Evolutionary conservation across 2,888 invertebrate species (phyloP).

Genomic region (Acleris cristana): DNA sequence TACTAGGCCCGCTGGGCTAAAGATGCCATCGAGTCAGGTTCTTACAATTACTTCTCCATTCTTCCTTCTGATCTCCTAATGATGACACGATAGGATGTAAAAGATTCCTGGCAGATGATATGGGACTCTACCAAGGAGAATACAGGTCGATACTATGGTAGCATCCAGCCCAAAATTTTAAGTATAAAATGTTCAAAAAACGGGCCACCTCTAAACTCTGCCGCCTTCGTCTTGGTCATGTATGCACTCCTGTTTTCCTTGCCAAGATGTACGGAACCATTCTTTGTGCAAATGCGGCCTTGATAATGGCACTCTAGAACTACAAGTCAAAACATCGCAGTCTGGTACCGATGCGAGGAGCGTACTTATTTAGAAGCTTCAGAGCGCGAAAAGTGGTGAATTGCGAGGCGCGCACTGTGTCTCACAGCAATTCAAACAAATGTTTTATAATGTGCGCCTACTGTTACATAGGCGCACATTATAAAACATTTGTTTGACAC

Average conservation of each 20-base stretch:
- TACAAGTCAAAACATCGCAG: too few relatives aligned
- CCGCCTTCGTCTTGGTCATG: constrained; percentile 34
- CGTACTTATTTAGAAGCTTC: too few relatives aligned
- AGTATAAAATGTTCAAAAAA: constrained; percentile 1
- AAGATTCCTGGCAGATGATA: neutral
- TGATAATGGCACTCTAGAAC: constrained; percentile 23
- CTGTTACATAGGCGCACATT: too few relatives aligned
- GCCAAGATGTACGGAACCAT: constrained; percentile 31
- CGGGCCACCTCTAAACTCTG: constrained; percentile 23
- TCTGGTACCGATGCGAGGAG: too few relatives aligned
- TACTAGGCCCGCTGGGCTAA: too few relatives aligned
- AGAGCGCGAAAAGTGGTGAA: too few relatives aligned
- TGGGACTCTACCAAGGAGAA: neutral
- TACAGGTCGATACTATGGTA: neutral
- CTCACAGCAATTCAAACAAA: too few relatives aligned
- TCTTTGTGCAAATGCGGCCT: constrained; percentile 41
- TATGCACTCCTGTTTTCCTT: constrained; percentile 35
- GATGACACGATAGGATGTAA: neutral
- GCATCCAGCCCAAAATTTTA: constrained; percentile 2
- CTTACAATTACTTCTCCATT: neutral
- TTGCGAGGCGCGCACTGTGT: too few relatives aligned
- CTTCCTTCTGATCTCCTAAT: neutral
- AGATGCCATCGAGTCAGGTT: neutral
- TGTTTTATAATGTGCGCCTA: too few relatives aligned
- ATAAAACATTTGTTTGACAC: too few relatives aligned